Evolutionary conservation across 2,888 invertebrate genomes (phyloP).

Genomic region (Elysia crispata): DNA sequence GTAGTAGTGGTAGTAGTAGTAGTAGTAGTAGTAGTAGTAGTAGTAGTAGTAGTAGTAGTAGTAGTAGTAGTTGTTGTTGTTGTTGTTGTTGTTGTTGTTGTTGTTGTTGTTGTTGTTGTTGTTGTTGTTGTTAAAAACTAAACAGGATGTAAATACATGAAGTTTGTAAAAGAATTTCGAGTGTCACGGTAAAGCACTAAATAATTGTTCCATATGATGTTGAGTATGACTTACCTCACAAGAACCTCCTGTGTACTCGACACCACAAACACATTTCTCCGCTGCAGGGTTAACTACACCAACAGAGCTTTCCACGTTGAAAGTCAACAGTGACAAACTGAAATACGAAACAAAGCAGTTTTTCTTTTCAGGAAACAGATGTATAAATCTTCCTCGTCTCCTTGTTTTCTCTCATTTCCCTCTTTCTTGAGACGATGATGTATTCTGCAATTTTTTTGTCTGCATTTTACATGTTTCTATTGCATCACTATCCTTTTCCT

Average conservation of each 20-base stretch:
- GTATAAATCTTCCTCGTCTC: neutral
- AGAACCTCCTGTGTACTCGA: constrained; percentile 87
- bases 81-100: no score
- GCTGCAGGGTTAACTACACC: constrained; percentile 72
- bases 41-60: constrained; percentile 9
- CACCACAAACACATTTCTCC: constrained; percentile 90
- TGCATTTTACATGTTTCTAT: no score
- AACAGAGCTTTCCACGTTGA: constrained; percentile 33
- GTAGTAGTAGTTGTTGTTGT: neutral
- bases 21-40: constrained; percentile 9
- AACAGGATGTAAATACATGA: no score
- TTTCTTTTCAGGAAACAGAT: neutral
- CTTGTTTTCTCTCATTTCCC: no score
- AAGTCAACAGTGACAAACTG: constrained; percentile 46
- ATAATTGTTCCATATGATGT: neutral
- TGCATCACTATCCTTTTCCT: no score
- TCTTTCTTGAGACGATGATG: no score
- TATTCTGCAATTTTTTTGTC: no score
- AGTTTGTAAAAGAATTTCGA: neutral
- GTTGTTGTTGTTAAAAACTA: no score
- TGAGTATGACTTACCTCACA: constrained; percentile 82
- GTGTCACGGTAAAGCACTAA: constrained; percentile 1
- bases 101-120: no score
- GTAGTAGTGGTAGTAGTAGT: constrained; percentile 4
- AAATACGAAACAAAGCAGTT: neutral